Evolutionary conservation across 23 tunicate genomes (phyloP).

Genomic region (Ascidia mentula): DNA sequence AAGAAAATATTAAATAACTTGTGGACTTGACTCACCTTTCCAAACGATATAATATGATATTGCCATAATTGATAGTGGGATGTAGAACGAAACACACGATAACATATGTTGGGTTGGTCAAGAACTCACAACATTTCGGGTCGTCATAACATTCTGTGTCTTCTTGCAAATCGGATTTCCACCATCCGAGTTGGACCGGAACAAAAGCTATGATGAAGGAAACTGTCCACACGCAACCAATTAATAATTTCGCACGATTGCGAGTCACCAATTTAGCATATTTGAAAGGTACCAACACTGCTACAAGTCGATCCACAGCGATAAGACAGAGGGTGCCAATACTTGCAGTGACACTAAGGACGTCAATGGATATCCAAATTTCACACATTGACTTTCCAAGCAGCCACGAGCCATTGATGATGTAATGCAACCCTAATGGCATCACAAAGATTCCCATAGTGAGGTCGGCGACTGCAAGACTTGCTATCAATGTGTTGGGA

Average conservation of each 20-base stretch:
- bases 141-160: slow-evolving; percentile 30
- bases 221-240: slow-evolving; percentile 31
- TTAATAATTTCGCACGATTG: slow-evolving; percentile 22
- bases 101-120: slow-evolving; percentile 43
- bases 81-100: slow-evolving; percentile 40
- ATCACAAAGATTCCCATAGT: slow-evolving; percentile 52
- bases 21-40: slow-evolving; percentile 30
- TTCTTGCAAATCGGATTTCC: slow-evolving; percentile 27
- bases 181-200: slow-evolving; percentile 42
- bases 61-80: slow-evolving; percentile 36
- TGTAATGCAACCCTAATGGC: slow-evolving; percentile 41
- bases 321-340: slow-evolving; percentile 50
- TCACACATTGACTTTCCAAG: slow-evolving; percentile 32
- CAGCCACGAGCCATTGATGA: slow-evolving; percentile 28
- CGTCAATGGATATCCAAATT: slow-evolving; percentile 54
- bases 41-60: slow-evolving; percentile 43
- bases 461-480: slow-evolving; percentile 56
- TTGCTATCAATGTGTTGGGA: slow-evolving; percentile 42
- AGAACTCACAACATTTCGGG: slow-evolving; percentile 52
- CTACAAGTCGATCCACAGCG: slow-evolving; percentile 49
- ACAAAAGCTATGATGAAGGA: slow-evolving; percentile 38
- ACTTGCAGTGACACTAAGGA: slow-evolving; percentile 53
- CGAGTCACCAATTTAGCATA: slow-evolving; percentile 32
- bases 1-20: no score
- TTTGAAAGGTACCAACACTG: slow-evolving; percentile 35